Evolutionary conservation across 2,888 invertebrate genomes (phyloP).

Genomic region (Hetaerina titia): DNA sequence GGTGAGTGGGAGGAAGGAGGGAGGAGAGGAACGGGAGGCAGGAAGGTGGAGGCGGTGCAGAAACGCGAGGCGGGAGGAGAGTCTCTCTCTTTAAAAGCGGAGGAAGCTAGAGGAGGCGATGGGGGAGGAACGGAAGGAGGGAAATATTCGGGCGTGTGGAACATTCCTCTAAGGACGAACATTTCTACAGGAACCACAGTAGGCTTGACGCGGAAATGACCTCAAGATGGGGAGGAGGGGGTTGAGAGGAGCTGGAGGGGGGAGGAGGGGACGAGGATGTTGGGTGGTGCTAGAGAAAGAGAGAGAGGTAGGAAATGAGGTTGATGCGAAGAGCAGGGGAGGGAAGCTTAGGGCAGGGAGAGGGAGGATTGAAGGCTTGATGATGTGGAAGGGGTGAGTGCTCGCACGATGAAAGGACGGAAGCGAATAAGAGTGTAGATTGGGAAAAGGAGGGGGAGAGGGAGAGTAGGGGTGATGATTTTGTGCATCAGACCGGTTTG

Average conservation of each 20-base stretch:
- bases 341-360: not conserved
- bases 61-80: too few species aligned
- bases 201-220: constrained; percentile 63
- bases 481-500: not conserved
- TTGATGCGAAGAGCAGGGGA: not conserved
- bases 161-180: constrained; percentile 40
- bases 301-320: constrained; percentile 29
- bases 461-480: not conserved
- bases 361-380: not conserved
- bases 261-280: not conserved
- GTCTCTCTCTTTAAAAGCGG: not conserved
- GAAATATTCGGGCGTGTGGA: constrained; percentile 21
- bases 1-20: too few species aligned
- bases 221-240: not conserved
- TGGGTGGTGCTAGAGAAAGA: not conserved
- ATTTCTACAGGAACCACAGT: constrained; percentile 60
- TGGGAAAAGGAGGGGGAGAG: not conserved
- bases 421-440: not conserved
- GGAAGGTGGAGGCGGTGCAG: too few species aligned
- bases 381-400: not conserved
- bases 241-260: not conserved
- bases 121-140: not conserved
- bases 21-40: too few species aligned
- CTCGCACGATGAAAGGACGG: not conserved
- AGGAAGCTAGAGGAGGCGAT: not conserved